Evolutionary conservation across 1,140 invertebrate genomes (phyloP), one percentile per base, ranked within the genome.

Genomic region (Micrasema minimum): DNA sequence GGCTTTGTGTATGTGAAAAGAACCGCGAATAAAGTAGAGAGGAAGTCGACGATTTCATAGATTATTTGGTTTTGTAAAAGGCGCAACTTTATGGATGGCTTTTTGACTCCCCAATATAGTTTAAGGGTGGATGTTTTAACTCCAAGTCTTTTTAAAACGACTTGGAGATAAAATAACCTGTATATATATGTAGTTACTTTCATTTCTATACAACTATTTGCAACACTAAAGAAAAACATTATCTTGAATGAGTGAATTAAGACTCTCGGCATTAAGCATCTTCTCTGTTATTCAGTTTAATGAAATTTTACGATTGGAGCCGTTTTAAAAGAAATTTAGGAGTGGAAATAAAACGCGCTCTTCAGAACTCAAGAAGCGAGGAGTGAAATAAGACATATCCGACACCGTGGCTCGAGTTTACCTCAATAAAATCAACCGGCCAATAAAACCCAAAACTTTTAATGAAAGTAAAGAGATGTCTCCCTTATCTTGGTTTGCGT

Each of bases 381-480:
- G 12, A 68, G n/a, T 43, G 26, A 38, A 62, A 67, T 45, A 72
- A 67, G 71, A 50, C 43, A 62, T 72, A 35, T 67, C 66, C 55
- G 51, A 57, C 46, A 53, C 51, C 12, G 57, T 46, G 46, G 57
- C 23, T 22, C 20, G 65, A 68, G 43, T 72, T 50, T 64, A 20
- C 38, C 35, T 41, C 71, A 72, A 67, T 72, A 67, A 67, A 72
- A 72, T 72, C 64, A 72, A 72, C 62, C 46, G 57, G 57, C 57
- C 67, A 69, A 67, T 72, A 67, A 67, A 53, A 64, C 55, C 65
- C 53, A n/a, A 67, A 72, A 72, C 65, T 72, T 72, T 72, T 72
- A 68, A 72, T 67, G 64, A 72, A 72, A 72, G 64, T 64, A 22
- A 35, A 41, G 64, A 68, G 26, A 38, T 38, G 48, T 69, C 57